Conservation (phyloP, 2,113 vertebrate species). For the Promerops cafer region DNA sequence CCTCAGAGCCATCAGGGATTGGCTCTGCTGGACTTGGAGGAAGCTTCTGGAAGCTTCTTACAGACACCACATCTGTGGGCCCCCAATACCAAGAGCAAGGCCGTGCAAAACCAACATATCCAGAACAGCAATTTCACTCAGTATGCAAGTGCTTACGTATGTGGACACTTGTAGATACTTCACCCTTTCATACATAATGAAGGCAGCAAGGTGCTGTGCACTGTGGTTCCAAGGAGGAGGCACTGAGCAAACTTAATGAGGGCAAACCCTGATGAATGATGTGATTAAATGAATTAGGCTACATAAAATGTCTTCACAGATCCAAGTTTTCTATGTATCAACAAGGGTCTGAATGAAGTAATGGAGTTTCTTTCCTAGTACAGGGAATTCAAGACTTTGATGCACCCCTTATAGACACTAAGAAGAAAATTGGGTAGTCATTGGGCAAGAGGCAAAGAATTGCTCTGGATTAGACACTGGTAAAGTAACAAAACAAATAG, state of each 20-base stretch:
- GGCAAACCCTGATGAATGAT: fast-evolving
- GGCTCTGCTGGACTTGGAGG: neutral
- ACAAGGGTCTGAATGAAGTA: neutral
- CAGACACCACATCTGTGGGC: fast-evolving
- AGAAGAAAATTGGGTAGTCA: neutral
- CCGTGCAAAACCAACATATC: fast-evolving
- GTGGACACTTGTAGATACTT: neutral
- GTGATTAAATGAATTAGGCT: neutral
- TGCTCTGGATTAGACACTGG: neutral
- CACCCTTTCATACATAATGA: neutral
- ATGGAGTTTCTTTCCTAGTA: neutral
- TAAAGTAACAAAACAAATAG: conserved; percentile 8
- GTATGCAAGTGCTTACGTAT: neutral
- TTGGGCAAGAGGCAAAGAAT: neutral
- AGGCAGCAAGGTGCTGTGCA: neutral
- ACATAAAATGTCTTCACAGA: neutral
- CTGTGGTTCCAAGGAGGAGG: neutral
- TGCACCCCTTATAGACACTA: neutral
- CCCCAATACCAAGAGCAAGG: neutral
- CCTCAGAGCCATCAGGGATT: neutral
- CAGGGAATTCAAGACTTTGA: neutral
- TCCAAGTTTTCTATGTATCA: neutral
- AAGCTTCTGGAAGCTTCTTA: neutral
- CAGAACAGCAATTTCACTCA: neutral
- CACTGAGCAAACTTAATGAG: neutral